Evolutionary conservation across 2,888 invertebrate genomes (phyloP).

Genomic region (Entomobrya multifasciata): DNA sequence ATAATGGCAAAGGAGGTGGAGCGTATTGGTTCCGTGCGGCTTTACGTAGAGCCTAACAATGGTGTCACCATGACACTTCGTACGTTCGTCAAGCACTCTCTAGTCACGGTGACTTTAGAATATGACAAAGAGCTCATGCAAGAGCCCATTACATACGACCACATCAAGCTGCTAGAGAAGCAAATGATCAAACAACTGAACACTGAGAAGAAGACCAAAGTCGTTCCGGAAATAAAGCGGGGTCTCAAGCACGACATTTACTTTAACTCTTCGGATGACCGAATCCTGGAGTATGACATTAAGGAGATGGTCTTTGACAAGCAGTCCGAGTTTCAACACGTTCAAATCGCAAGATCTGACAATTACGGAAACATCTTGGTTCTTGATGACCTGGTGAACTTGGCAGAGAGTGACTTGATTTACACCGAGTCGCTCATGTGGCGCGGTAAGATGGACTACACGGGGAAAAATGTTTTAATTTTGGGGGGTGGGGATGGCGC

Average conservation of each 20-base stretch:
- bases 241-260: constrained; percentile 68
- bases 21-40: constrained; percentile 12
- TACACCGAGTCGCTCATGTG: constrained; percentile 96
- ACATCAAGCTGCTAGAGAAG: constrained; percentile 51
- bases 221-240: constrained; percentile 61
- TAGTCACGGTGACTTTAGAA: constrained; percentile 52
- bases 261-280: constrained; percentile 86
- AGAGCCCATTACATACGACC: constrained; percentile 24
- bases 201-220: constrained; percentile 58
- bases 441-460: constrained; percentile 89
- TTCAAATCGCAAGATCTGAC: constrained; percentile 94
- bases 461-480: constrained; percentile 93
- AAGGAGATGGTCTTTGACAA: constrained; percentile 91
- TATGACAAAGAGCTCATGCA: constrained; percentile 54
- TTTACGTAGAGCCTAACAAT: constrained; percentile 41
- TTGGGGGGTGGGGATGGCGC: constrained; percentile 97
- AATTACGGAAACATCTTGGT: constrained; percentile 94
- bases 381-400: constrained; percentile 91
- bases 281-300: constrained; percentile 94
- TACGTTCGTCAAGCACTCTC: constrained; percentile 14
- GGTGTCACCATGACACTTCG: constrained; percentile 60
- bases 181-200: constrained; percentile 42
- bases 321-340: constrained; percentile 92
- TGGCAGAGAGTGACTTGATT: constrained; percentile 93
- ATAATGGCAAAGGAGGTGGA: constrained; percentile 25